Conservation (phyloP, 2,888 invertebrate genomes). For the Linyphia triangularis region DNA sequence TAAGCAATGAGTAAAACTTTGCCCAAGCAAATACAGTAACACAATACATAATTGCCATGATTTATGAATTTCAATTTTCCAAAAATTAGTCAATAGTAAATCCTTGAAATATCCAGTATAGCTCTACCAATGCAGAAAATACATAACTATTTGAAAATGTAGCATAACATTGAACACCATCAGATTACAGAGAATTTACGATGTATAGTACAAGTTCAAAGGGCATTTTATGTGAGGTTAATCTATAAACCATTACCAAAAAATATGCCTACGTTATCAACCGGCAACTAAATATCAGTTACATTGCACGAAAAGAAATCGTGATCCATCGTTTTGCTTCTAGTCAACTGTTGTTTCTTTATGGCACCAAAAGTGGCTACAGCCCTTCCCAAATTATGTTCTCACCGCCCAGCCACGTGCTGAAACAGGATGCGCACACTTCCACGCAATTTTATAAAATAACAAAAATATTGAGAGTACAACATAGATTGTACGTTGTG, state of each 20-base stretch:
- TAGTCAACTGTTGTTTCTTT: neutral
- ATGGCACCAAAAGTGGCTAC: conserved; percentile 13
- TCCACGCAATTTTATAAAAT: too few species aligned
- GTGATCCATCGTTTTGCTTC: conserved; percentile 32
- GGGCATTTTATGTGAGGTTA: neutral
- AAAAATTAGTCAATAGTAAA: too few species aligned
- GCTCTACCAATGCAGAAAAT: too few species aligned
- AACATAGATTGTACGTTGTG: conserved; percentile 17
- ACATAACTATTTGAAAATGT: too few species aligned
- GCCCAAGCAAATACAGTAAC: too few species aligned
- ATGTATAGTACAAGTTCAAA: neutral
- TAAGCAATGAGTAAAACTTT: too few species aligned
- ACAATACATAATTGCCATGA: too few species aligned
- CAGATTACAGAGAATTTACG: too few species aligned
- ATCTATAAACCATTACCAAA: neutral
- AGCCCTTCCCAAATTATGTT: conserved; percentile 12
- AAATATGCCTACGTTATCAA: neutral
- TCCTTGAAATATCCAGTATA: too few species aligned
- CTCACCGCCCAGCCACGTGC: conserved; percentile 65
- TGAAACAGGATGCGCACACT: conserved; percentile 4
- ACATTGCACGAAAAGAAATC: conserved; percentile 1
- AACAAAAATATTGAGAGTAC: neutral
- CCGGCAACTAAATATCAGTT: neutral
- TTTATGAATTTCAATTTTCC: too few species aligned
- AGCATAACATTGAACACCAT: too few species aligned